Conservation (phyloP, 2,888 invertebrate species). For the Notodonta dromedarius region DNA sequence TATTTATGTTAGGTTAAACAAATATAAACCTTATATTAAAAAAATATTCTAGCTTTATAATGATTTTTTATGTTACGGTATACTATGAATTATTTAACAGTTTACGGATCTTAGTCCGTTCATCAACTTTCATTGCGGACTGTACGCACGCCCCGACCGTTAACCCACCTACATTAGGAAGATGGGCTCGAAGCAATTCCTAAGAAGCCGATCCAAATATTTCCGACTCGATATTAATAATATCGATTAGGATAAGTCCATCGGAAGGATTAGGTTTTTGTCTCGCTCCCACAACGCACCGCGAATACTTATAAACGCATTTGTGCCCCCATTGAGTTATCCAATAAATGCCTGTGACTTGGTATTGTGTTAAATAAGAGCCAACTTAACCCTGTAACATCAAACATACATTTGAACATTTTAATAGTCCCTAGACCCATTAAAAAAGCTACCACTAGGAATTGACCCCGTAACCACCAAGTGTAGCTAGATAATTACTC, state of each 20-base stretch:
- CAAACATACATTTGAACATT: too few relatives aligned
- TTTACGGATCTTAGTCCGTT: neutral
- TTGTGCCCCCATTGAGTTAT: slow-evolving; percentile 1
- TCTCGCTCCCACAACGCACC: slow-evolving; percentile 15
- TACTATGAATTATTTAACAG: neutral
- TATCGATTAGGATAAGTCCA: slow-evolving; percentile 52
- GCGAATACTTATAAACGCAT: slow-evolving; percentile 1
- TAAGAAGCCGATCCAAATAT: slow-evolving; percentile 33
- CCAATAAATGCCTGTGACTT: neutral
- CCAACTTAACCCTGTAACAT: neutral
- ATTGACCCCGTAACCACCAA: too few relatives aligned
- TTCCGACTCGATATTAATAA: slow-evolving; percentile 49
- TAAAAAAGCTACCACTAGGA: too few relatives aligned
- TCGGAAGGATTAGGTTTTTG: slow-evolving; percentile 22
- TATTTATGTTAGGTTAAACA: too few relatives aligned
- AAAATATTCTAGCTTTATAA: too few relatives aligned
- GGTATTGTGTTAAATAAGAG: neutral
- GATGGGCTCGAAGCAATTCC: slow-evolving; percentile 24
- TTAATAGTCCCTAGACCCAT: too few relatives aligned
- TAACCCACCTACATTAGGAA: neutral
- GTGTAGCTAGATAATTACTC: too few relatives aligned
- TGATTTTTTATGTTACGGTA: too few relatives aligned
- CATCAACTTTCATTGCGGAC: neutral
- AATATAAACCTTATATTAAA: too few relatives aligned
- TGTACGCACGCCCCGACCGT: neutral